Conservation (phyloP, 1,140 invertebrate genomes). For the Sipha flava region DNA sequence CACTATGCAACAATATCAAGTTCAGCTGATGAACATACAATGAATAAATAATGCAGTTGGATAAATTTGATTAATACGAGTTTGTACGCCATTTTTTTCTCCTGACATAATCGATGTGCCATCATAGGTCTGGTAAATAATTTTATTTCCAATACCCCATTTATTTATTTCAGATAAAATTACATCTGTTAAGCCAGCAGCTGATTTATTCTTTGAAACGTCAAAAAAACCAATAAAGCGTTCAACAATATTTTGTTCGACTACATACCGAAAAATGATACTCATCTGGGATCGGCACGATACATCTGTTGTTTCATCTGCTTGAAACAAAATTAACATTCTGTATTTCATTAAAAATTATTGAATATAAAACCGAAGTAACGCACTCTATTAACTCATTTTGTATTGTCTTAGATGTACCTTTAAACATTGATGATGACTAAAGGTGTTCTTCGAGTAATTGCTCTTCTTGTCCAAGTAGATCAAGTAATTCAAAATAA, state of each 20-base stretch:
- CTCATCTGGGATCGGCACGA: slow-evolving; percentile 38
- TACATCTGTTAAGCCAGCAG: neutral
- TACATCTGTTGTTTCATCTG: slow-evolving; percentile 41
- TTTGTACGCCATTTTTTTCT: slow-evolving; percentile 16
- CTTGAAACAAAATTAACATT: slow-evolving; percentile 39
- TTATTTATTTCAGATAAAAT: neutral
- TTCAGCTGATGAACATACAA: slow-evolving; percentile 36
- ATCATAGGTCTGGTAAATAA: slow-evolving; percentile 34
- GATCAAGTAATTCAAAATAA: slow-evolving; percentile 39
- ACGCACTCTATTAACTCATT: slow-evolving; percentile 42
- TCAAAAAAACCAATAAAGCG: slow-evolving; percentile 43
- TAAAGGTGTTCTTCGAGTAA: slow-evolving; percentile 39
- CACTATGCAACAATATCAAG: slow-evolving; percentile 35
- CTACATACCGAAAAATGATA: slow-evolving; percentile 37
- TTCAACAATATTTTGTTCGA: slow-evolving; percentile 56
- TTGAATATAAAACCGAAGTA: slow-evolving; percentile 37
- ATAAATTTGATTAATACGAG: neutral
- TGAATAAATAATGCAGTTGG: slow-evolving; percentile 35
- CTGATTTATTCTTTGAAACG: neutral
- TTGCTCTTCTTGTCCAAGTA: slow-evolving; percentile 28
- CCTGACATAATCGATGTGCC: slow-evolving; percentile 33
- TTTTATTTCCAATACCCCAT: neutral
- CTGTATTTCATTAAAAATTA: slow-evolving; percentile 40
- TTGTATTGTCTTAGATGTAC: slow-evolving; percentile 40
- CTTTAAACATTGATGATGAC: slow-evolving; percentile 40